Evolutionary conservation across 2,888 invertebrate species (phyloP), one percentile per base, ranked within the genome.

Genomic region (Drosophila subsilvestris): DNA sequence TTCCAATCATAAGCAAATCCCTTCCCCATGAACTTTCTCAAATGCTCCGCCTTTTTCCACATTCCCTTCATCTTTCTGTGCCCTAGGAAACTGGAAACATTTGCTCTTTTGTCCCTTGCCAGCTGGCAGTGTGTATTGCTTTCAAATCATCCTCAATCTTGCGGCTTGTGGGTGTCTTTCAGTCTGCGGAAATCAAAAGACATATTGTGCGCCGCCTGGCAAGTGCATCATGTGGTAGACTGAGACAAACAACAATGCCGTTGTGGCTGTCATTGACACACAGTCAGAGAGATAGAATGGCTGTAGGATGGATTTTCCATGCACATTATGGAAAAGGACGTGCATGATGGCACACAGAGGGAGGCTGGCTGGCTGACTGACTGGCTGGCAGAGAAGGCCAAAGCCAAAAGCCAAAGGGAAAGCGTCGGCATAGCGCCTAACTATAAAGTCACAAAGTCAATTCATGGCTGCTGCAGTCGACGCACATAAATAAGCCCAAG

Each of bases 401-500:
- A 17, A 18, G 22, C 43, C 5, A 25, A 14, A 32, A 4, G 32
- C 32, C 7, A 43, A 2, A 8, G 29, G 48, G 2, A 10, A 8
- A 18, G 53, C 20, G 37, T 37, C 76, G 71, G 68, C 79, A 72
- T 61, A 43, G 58, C 67, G 53, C 76, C 72, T 72, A 72, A 68
- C 59, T 63, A 53, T 55, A 75, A 68, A 63, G 76, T 71, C 78
- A 72, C 77, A 72, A 69, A 88, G 84, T 86, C 88, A 76, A 88
- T 86, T 76, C 80, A 82, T 79, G 65, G 74, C 74, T 51, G 43
- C 71, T 79, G 85, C 79, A 77, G 85, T 37, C 69, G 87, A 85
- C 79, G 78, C 74, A 75, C 85, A 85, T 88, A 85, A 85, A 85
- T 88, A 88, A 81, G 85, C 72, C 72, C 56, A 50, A 62, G 62